Evolutionary conservation across 2,797 vertebrate species (phyloP).

Genomic region (Macropus fuliginosus): DNA sequence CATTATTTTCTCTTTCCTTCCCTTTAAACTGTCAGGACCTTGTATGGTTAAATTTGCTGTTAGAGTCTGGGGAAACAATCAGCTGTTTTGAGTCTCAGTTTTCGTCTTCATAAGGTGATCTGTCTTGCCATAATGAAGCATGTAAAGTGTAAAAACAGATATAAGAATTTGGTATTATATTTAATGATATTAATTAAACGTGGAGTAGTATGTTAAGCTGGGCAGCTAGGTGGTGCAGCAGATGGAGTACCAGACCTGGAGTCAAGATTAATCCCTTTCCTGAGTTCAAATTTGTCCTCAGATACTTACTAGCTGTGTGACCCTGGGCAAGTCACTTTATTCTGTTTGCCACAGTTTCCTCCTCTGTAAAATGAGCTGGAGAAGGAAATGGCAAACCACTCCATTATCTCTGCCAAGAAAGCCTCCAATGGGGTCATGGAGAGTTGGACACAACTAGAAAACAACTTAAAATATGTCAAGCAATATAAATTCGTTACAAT

Average conservation of each 20-base stretch:
- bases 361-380: background rate
- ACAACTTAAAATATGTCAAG: background rate
- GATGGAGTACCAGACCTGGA: background rate
- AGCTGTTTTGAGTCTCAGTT: background rate
- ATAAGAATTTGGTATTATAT: background rate
- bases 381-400: background rate
- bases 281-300: background rate
- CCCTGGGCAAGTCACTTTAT: background rate
- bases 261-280: background rate
- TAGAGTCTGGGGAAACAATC: background rate
- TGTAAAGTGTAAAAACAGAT: constrained; percentile 33
- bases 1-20: background rate
- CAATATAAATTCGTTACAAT: background rate
- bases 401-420: background rate
- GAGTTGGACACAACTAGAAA: background rate
- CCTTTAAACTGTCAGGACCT: background rate
- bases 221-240: background rate
- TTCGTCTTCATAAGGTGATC: constrained; percentile 26
- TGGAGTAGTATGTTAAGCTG: background rate
- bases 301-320: background rate
- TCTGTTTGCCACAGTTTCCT: background rate
- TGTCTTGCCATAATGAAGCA: constrained; percentile 32
- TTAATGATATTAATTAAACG: background rate
- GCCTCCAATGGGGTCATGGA: background rate
- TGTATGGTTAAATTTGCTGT: background rate